Base-by-base conservation (phyloP, 2,888 invertebrate genomes). In the Dicycla oo region DNA sequence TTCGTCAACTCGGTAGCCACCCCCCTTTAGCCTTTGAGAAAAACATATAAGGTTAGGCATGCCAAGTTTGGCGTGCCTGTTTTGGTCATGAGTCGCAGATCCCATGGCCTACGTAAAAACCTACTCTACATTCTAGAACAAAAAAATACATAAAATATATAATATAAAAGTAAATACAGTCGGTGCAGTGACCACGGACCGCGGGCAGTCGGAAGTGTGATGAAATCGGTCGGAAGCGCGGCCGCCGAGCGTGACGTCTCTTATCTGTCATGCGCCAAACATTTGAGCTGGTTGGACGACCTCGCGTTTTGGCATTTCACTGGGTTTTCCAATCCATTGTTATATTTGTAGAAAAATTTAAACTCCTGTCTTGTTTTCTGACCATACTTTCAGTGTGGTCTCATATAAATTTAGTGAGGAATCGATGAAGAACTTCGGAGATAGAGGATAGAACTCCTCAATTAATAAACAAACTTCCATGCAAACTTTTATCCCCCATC, bases 221-320 rank as follows among this genome's bases (percentile, higher is more conserved):
- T 93, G 94, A 92, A 94, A 95, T 92, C 92, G 86, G 88, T 89
- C 94, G 94, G 95, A 95, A 93, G 91, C 90, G 71, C 81, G 63
- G 75, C 91, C 89, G 68, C 91, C 85, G 87, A 92, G 92, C 94
- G 91, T 94, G 92, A 93, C 91, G n/a, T n/a, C n/a, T 83, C 74
- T 85, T 89, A 88, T 91, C 88, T 84, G 92, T 92, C 89, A 87
- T 89, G 91, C 86, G 89, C 71, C 72, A 67, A 82, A 70, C 76
- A 65, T 80, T 73, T 61, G 51, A 63, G 60, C 64, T 47, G 65
- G 61, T 54, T 62, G 47, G 38, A 67, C 78, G 67, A 78, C 79
- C 82, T 79, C 79, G 79, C 4, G 11, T 23, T 69, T 79, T 38
- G 68, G 66, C 73, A 83, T 80, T 83, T 83, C 80, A 73, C 80